Percentiles rank a stretch among this genome's conserved stretches.
These are phyloP conservation scores for Periophthalmus modestus DNA, from an alignment of 2,113 vertebrate species.

Conservation along the genomic window DNA sequence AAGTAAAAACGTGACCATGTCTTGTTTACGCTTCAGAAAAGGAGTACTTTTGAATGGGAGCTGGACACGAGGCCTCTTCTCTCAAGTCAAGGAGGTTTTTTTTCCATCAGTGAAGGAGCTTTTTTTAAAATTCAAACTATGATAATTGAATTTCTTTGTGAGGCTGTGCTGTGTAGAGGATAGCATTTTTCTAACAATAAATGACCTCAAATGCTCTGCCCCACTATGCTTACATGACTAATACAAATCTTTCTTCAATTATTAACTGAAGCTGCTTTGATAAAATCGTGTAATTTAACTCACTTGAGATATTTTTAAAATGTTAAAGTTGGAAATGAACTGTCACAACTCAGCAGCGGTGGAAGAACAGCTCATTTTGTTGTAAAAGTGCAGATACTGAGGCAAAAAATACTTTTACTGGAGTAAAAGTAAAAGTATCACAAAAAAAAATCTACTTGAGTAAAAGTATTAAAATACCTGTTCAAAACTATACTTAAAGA, in stretches of 20 bases:
- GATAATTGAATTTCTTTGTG: background rate
- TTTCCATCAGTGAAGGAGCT: background rate
- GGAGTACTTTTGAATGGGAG: constrained; percentile 16
- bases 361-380: too few species aligned
- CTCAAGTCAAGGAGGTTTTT: constrained; percentile 6
- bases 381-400: too few species aligned
- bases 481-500: too few species aligned
- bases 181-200: background rate
- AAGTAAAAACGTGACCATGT: background rate
- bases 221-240: background rate
- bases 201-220: background rate
- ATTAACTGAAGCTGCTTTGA: background rate
- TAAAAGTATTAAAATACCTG: too few species aligned
- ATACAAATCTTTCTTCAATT: background rate
- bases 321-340: too few species aligned
- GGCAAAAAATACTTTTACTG: too few species aligned
- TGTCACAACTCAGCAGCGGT: too few species aligned
- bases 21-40: constrained; percentile 38
- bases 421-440: too few species aligned
- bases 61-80: constrained; percentile 16
- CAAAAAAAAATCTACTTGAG: too few species aligned
- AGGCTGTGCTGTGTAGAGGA: background rate
- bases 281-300: background rate
- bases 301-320: background rate
- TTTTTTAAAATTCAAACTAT: constrained; percentile 7